Conservation (phyloP, 1,140 invertebrate genomes). For the Eupristina koningsbergeri region DNA sequence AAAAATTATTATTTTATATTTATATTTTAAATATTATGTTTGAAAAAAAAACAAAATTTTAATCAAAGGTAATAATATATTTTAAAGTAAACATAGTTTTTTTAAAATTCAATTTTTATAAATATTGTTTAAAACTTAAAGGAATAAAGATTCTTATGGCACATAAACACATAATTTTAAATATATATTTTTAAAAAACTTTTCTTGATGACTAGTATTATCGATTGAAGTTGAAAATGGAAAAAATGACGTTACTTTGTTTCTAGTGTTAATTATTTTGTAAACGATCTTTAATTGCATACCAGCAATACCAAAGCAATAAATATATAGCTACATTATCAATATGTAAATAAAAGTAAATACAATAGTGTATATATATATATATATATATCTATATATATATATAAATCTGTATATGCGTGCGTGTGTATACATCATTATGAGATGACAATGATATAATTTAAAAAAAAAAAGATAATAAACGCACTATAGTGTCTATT, state of each 20-base stretch:
- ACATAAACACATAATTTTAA: not conserved
- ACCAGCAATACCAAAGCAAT: conserved; percentile 59
- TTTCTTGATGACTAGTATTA: conserved; percentile 8
- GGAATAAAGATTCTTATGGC: not conserved
- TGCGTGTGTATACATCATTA: not conserved
- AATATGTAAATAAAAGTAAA: conserved; percentile 65
- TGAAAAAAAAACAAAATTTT: not conserved
- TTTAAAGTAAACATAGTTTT: not conserved
- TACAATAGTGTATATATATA: conserved; percentile 34
- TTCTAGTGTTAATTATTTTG: conserved; percentile 33
- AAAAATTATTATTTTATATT: too few relatives aligned
- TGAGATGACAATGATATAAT: conserved; percentile 27
- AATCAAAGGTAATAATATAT: not conserved
- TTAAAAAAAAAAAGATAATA: conserved; percentile 48
- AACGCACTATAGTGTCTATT: conserved; percentile 51
- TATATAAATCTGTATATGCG: too few relatives aligned
- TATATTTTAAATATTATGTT: too few relatives aligned
- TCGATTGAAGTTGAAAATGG: not conserved
- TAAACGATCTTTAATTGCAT: conserved; percentile 50
- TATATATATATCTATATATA: too few relatives aligned
- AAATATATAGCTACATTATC: conserved; percentile 60
- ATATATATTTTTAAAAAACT: not conserved
- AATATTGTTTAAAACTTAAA: not conserved
- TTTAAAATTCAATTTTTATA: not conserved
- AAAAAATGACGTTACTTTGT: conserved; percentile 10